These are phyloP conservation scores for Protosalanx chinensis DNA, from an alignment of 2,797 vertebrate genomes.

Conservation along the genomic window DNA sequence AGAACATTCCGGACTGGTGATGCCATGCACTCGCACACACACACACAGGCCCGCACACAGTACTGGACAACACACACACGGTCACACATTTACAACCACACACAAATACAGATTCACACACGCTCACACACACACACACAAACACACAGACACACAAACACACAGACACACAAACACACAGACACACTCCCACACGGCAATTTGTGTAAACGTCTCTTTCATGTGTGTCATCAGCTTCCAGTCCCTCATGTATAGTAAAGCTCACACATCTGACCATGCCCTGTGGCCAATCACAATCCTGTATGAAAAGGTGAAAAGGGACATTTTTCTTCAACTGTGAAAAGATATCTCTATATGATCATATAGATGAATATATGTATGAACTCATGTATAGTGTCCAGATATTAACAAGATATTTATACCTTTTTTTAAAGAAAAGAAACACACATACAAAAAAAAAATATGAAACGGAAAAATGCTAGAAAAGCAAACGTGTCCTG, in stretches of 20 bases:
- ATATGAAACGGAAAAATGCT: conserved; percentile 37
- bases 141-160: conserved; percentile 40
- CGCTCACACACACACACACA: conserved; percentile 47
- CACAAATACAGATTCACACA: conserved; percentile 39
- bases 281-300: conserved; percentile 75
- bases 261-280: conserved; percentile 71
- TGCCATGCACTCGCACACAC: conserved; percentile 53
- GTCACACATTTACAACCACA: conserved; percentile 27
- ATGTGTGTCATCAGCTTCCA: conserved; percentile 79
- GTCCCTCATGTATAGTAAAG: conserved; percentile 77
- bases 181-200: conserved; percentile 71
- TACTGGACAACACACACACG: too few species aligned
- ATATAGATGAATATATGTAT: conserved; percentile 79
- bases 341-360: conserved; percentile 75
- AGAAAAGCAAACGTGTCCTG: conserved; percentile 62
- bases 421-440: conserved; percentile 70
- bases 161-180: not conserved
- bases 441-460: conserved; percentile 35
- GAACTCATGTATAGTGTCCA: conserved; percentile 78
- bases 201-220: conserved; percentile 85
- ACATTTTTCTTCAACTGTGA: conserved; percentile 81
- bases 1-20: conserved; percentile 85
- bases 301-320: conserved; percentile 82
- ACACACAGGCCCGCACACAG: conserved; percentile 13
- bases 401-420: conserved; percentile 82